A percentile compares a stretch with the other conserved stretches of the same genome.
phyloP scores from a whole-genome alignment of 2,888 invertebrate species.

The Latrodectus hesperus region DNA sequence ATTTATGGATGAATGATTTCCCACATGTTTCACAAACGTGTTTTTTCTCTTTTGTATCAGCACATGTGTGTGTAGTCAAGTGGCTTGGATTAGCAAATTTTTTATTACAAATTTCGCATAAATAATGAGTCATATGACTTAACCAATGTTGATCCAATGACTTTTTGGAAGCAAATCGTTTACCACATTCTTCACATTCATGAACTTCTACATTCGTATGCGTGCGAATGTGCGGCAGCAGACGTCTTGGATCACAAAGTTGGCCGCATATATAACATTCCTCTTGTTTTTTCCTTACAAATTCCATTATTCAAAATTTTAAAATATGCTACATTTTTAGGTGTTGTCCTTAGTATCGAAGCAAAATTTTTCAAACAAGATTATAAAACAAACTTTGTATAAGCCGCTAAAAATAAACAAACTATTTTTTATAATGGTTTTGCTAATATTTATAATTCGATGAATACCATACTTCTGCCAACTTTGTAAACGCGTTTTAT shows the following conservation, averaged over 20 bases:
- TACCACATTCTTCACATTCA: not conserved
- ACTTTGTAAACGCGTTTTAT: too few relatives aligned
- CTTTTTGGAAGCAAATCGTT: not conserved
- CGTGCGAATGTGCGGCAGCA: not conserved
- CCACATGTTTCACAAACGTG: not conserved
- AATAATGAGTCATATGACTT: not conserved
- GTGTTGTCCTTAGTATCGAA: too few relatives aligned
- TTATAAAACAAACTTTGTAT: too few relatives aligned
- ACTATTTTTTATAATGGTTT: too few relatives aligned
- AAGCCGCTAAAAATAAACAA: too few relatives aligned
- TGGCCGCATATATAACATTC: not conserved
- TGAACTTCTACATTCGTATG: not conserved
- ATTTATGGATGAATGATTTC: not conserved
- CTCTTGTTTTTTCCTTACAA: not conserved
- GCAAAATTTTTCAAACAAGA: too few relatives aligned
- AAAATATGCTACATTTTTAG: too few relatives aligned
- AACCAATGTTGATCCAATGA: not conserved
- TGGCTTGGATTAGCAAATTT: not conserved
- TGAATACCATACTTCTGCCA: too few relatives aligned
- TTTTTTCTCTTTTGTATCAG: not conserved
- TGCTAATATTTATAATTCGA: too few relatives aligned
- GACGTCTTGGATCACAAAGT: not conserved
- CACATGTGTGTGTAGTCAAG: not conserved
- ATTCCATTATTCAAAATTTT: not conserved
- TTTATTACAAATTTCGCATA: not conserved